phyloP scores from a whole-genome alignment of 1,140 invertebrate genomes.

The Penaeus vannamei region DNA sequence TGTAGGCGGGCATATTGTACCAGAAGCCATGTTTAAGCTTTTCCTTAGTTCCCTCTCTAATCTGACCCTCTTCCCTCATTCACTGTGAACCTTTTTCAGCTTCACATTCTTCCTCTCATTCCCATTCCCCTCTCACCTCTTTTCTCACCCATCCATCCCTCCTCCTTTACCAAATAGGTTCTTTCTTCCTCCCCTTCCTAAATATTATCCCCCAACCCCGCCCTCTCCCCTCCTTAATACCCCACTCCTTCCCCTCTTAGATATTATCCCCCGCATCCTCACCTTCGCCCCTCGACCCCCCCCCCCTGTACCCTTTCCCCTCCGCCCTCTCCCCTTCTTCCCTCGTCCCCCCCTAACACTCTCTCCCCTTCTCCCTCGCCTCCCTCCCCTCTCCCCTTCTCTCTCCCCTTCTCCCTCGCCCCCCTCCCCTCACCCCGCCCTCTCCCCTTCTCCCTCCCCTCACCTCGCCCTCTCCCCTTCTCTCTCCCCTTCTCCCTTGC shows the following conservation, averaged over 20 bases:
- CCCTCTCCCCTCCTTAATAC: no score
- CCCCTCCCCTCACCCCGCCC: not conserved
- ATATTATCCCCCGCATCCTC: no score
- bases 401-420: not conserved
- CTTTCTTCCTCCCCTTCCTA: no score
- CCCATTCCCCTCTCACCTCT: slow-evolving; percentile 1
- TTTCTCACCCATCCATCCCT: not conserved
- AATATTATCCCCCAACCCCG: no score
- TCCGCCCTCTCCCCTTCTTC: not conserved
- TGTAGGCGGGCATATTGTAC: no score
- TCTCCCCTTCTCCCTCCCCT: not conserved
- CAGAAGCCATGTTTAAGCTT: no score
- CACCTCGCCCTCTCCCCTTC: not conserved
- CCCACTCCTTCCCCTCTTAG: no score
- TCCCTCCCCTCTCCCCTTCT: not conserved
- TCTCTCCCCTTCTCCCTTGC: not conserved
- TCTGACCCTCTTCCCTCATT: not conserved
- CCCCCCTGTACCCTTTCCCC: not conserved
- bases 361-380: not conserved
- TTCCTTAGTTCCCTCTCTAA: not conserved
- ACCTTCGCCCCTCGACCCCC: not conserved
- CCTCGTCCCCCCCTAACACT: not conserved
- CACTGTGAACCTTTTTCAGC: not conserved
- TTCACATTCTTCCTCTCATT: not conserved
- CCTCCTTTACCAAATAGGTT: no score